phyloP scores from a whole-genome alignment of 2,888 invertebrate species.

The Brenthis ino region DNA sequence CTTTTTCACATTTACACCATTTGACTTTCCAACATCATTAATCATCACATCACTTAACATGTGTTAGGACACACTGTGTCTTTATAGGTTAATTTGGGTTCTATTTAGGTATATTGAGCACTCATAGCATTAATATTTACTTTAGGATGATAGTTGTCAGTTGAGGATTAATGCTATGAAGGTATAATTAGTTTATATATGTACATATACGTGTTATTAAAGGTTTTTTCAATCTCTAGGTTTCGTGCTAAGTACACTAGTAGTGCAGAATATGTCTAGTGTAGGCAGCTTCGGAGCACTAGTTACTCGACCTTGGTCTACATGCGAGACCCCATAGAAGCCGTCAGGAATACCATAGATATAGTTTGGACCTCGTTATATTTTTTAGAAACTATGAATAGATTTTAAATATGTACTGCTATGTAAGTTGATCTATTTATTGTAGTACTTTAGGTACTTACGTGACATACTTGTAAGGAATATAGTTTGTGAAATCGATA shows the following conservation, averaged over 20 bases:
- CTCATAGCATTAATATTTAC: slow-evolving; percentile 78
- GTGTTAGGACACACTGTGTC: slow-evolving; percentile 29
- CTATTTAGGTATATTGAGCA: slow-evolving; percentile 42
- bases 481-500: slow-evolving; percentile 66
- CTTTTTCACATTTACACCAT: slow-evolving; percentile 16
- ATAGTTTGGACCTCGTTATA: slow-evolving; percentile 65
- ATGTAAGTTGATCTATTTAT: slow-evolving; percentile 81
- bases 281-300: slow-evolving; percentile 83
- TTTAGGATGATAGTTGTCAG: slow-evolving; percentile 50
- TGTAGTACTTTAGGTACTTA: slow-evolving; percentile 79
- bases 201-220: slow-evolving; percentile 59
- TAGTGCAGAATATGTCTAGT: slow-evolving; percentile 80
- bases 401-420: slow-evolving; percentile 73
- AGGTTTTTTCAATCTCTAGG: slow-evolving; percentile 82
- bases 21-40: slow-evolving; percentile 19
- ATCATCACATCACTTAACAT: slow-evolving; percentile 28
- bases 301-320: slow-evolving; percentile 78
- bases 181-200: slow-evolving; percentile 54
- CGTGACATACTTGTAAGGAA: slow-evolving; percentile 76
- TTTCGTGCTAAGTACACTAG: slow-evolving; percentile 83
- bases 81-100: slow-evolving; percentile 26
- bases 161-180: slow-evolving; percentile 76
- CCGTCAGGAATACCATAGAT: slow-evolving; percentile 75
- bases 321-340: slow-evolving; percentile 78
- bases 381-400: slow-evolving; percentile 64